These are phyloP conservation scores for Galemys pyrenaicus DNA, from an alignment of 2,113 vertebrate species.

Conservation along the genomic window DNA sequence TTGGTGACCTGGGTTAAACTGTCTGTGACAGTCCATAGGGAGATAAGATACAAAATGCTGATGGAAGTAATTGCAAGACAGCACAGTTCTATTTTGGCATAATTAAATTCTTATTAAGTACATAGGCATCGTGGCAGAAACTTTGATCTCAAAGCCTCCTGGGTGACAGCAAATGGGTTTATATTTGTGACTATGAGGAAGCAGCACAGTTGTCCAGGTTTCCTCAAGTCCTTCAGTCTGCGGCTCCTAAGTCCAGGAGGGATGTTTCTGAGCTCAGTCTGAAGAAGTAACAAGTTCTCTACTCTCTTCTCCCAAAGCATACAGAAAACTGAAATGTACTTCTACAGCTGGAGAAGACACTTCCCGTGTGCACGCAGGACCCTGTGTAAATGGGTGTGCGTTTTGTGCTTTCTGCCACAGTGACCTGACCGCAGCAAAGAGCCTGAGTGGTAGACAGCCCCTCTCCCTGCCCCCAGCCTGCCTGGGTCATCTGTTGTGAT, in stretches of 20 bases:
- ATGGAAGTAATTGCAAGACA: slow-evolving; percentile 26
- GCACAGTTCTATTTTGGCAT: slow-evolving; percentile 36
- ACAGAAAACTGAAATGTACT: background rate
- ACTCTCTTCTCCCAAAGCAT: background rate
- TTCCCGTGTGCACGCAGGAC: background rate
- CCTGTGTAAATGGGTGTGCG: background rate
- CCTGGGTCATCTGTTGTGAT: background rate
- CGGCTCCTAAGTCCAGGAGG: background rate
- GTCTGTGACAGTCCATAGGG: slow-evolving; percentile 17
- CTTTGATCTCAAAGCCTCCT: background rate
- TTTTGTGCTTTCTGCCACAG: background rate
- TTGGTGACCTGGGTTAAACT: slow-evolving; percentile 40
- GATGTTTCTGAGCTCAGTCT: background rate
- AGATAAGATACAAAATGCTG: slow-evolving; percentile 28
- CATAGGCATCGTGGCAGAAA: slow-evolving; percentile 14
- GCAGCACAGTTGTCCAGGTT: background rate
- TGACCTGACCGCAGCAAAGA: background rate
- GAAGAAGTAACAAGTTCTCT: background rate
- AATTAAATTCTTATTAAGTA: slow-evolving; percentile 56
- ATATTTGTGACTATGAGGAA: background rate
- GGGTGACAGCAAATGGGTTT: background rate
- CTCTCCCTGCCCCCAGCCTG: background rate
- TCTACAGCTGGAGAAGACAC: background rate
- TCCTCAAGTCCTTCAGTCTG: background rate
- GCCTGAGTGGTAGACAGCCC: background rate